Conservation (phyloP, 2,888 invertebrate genomes). For the Drosophila algonquin region DNA sequence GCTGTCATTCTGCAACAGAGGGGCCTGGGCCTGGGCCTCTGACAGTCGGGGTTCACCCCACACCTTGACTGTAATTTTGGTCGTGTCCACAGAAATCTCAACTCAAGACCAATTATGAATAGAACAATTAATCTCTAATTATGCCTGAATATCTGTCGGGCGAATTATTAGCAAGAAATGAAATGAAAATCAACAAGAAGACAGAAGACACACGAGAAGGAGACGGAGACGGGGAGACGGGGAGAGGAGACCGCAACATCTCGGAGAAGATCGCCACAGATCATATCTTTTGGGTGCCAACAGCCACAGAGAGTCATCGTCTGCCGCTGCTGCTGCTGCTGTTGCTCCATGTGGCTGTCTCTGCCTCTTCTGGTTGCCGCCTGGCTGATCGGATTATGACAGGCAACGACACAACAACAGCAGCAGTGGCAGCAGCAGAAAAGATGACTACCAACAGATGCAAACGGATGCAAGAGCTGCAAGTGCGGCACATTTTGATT, state of each 20-base stretch:
- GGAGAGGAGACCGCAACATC: neutral
- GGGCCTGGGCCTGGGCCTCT: no score
- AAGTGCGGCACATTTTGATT: conserved; percentile 53
- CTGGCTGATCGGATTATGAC: conserved; percentile 81
- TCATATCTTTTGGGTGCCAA: conserved; percentile 43
- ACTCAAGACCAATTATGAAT: conserved; percentile 71
- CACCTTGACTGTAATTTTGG: conserved; percentile 39
- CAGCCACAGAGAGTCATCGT: neutral
- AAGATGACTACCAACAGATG: conserved; percentile 14
- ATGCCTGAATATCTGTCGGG: conserved; percentile 82
- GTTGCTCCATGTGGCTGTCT: conserved; percentile 19
- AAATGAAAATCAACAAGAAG: conserved; percentile 69
- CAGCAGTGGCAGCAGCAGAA: conserved; percentile 7
- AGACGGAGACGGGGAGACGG: neutral
- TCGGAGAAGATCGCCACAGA: conserved; percentile 50
- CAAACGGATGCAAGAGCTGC: conserved; percentile 19
- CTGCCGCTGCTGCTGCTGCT: neutral
- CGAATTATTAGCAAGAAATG: conserved; percentile 72
- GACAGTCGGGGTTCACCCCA: conserved; percentile 5
- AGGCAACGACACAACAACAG: conserved; percentile 67
- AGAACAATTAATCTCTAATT: conserved; percentile 84
- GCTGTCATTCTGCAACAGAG: conserved; percentile 48
- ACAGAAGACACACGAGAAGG: conserved; percentile 12
- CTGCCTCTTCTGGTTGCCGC: conserved; percentile 9
- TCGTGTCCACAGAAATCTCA: conserved; percentile 71